phyloP scores from a whole-genome alignment of 2,797 vertebrate genomes.

The Liasis olivaceus region DNA sequence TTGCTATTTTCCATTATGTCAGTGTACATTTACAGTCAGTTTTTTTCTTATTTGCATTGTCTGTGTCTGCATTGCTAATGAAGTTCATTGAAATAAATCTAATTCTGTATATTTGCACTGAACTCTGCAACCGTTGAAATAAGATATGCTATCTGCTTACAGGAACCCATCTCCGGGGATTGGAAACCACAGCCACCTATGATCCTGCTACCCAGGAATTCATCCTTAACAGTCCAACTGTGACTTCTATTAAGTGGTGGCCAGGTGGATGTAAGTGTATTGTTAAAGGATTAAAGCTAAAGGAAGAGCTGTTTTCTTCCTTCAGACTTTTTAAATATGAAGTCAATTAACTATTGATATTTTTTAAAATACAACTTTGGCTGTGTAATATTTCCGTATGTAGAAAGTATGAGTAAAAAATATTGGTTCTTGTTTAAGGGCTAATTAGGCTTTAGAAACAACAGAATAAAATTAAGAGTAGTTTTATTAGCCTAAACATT shows the following conservation, averaged over 20 bases:
- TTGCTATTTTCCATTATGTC: not conserved
- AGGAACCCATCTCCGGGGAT: constrained; percentile 93
- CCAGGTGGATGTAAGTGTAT: constrained; percentile 92
- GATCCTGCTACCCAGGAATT: constrained; percentile 94
- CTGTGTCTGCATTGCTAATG: constrained; percentile 41
- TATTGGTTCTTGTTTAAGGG: not conserved
- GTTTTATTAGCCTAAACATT: not conserved
- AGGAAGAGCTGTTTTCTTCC: not conserved
- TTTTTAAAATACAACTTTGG: not conserved
- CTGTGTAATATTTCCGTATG: not conserved
- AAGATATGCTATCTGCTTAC: constrained; percentile 40
- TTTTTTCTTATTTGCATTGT: not conserved
- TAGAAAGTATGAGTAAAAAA: not conserved
- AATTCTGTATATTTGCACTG: not conserved
- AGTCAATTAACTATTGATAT: not conserved
- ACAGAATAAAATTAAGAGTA: not conserved
- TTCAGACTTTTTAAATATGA: not conserved
- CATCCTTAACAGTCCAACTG: constrained; percentile 92
- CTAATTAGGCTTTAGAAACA: not conserved
- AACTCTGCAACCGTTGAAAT: constrained; percentile 27
- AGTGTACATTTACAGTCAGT: not conserved
- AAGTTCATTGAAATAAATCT: constrained; percentile 44
- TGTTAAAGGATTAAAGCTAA: constrained; percentile 20
- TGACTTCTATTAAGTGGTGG: constrained; percentile 99
- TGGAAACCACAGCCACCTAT: constrained; percentile 96